These are phyloP conservation scores for Pelecanoides urinatrix DNA, from an alignment of 2,113 vertebrate genomes.

Conservation along the genomic window DNA sequence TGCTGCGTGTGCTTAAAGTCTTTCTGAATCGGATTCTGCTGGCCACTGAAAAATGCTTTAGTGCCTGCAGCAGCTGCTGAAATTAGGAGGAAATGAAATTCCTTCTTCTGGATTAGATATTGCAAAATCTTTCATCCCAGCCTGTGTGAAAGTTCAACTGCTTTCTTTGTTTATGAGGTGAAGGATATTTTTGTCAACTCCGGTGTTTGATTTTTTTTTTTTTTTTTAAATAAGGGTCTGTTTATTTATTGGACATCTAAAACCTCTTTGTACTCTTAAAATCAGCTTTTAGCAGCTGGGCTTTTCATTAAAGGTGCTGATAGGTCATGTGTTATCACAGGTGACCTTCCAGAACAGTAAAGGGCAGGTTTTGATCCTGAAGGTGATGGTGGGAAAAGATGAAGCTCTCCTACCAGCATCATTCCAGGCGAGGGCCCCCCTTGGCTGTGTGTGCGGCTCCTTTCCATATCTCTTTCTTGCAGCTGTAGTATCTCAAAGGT, in stretches of 20 bases:
- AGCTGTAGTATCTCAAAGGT: neutral
- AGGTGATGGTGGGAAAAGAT: neutral
- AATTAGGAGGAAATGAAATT: neutral
- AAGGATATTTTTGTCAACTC: constrained; percentile 24
- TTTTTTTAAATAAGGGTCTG: neutral
- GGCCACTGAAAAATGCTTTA: neutral
- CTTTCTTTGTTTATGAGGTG: neutral
- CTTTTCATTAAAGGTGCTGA: constrained; percentile 65
- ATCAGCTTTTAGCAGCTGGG: constrained; percentile 32
- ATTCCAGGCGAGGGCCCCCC: neutral
- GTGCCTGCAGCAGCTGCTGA: neutral
- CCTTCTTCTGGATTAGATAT: neutral
- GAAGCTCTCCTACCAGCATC: neutral
- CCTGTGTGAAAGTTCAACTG: neutral
- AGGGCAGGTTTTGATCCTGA: constrained; percentile 44
- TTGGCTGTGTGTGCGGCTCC: neutral
- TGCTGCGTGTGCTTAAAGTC: neutral
- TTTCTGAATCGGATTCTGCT: neutral
- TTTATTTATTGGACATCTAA: constrained; percentile 20
- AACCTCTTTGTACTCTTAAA: constrained; percentile 45
- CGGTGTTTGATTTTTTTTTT: neutral
- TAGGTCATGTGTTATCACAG: neutral
- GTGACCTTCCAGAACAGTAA: neutral
- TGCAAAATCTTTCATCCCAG: neutral
- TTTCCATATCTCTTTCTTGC: neutral